Evolutionary conservation across 2,797 vertebrate genomes (phyloP).

Genomic region (Notamacropus eugenii): DNA sequence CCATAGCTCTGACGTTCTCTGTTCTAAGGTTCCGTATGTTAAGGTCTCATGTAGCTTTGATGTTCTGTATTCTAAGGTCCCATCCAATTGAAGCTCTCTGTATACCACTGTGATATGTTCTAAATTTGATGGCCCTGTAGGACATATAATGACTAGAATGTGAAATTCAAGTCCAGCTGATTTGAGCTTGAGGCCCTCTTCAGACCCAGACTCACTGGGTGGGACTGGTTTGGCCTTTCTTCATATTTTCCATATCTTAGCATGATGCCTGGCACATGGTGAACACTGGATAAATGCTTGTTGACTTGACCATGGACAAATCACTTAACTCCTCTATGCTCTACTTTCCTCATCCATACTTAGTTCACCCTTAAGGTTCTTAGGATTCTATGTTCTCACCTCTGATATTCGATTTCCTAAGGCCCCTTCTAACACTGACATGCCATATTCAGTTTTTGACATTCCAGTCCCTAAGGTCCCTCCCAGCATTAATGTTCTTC

Average conservation of each 20-base stretch:
- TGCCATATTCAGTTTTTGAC: not conserved
- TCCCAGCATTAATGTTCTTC: not conserved
- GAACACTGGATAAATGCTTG: not conserved
- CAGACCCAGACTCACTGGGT: not conserved
- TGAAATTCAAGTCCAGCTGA: not conserved
- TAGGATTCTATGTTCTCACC: not conserved
- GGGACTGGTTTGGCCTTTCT: not conserved
- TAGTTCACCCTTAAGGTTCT: not conserved
- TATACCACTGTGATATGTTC: not conserved
- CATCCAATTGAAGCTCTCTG: not conserved
- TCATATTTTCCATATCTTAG: not conserved
- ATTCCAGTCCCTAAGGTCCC: not conserved
- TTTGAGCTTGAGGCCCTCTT: not conserved
- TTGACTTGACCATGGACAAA: not conserved
- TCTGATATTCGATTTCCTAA: not conserved
- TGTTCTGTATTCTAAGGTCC: not conserved
- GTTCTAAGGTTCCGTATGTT: not conserved
- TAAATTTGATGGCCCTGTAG: not conserved
- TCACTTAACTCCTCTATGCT: not conserved
- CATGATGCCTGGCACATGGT: not conserved
- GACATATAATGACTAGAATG: not conserved
- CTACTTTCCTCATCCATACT: not conserved
- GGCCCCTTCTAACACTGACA: not conserved
- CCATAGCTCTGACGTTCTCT: not conserved
- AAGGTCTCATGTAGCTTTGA: too few species aligned